Conservation (phyloP, 2,888 invertebrate genomes). For the Drymonia ruficornis region DNA sequence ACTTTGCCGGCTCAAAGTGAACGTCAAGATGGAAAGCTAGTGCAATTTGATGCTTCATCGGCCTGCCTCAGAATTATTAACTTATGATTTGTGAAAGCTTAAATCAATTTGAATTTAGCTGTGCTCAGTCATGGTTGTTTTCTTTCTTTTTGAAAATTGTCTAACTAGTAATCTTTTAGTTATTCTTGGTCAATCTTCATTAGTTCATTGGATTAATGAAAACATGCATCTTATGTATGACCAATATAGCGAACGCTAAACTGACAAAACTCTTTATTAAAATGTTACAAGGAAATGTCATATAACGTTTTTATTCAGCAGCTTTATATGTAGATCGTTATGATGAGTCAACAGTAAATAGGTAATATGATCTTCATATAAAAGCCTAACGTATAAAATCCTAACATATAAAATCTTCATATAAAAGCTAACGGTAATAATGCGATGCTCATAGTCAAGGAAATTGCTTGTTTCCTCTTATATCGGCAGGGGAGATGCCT, state of each 20-base stretch:
- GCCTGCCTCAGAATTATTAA: conserved; percentile 16
- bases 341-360: conserved; percentile 3
- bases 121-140: too few species aligned
- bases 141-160: too few species aligned
- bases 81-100: conserved; percentile 12
- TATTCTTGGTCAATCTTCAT: too few species aligned
- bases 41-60: conserved; percentile 31
- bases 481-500: conserved; percentile 44
- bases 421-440: conserved; percentile 18
- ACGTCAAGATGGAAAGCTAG: conserved; percentile 14
- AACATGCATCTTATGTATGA: too few species aligned
- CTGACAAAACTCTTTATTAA: neutral
- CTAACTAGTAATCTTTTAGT: too few species aligned
- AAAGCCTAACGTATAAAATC: too few species aligned
- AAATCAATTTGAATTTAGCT: neutral
- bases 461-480: conserved; percentile 54
- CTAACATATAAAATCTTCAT: too few species aligned
- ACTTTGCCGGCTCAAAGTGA: conserved; percentile 19
- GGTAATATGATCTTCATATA: conserved; percentile 6
- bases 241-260: too few species aligned
- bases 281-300: neutral
- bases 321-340: neutral
- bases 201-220: too few species aligned
- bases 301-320: neutral
- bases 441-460: conserved; percentile 31